Percentiles rank a stretch among this genome's conserved stretches.
phyloP scores from a whole-genome alignment of 2,113 vertebrate species.

The Nibea coibor region DNA sequence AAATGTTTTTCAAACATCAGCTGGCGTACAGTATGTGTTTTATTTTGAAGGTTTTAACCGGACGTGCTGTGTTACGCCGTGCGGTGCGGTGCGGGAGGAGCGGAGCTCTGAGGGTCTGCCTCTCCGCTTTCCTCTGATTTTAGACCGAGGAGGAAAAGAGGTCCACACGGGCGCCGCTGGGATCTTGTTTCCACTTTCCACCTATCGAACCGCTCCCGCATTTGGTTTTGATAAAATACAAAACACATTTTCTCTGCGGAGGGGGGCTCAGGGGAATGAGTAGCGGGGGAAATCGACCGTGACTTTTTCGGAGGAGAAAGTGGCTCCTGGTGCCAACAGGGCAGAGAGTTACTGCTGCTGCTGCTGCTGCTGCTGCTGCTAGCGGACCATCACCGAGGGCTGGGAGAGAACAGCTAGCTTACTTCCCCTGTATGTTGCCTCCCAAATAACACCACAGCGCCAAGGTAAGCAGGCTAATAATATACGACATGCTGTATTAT shows the following conservation, averaged over 20 bases:
- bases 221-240: background rate
- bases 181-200: background rate
- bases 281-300: conserved; percentile 20
- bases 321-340: conserved; percentile 69
- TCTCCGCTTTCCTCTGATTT: background rate
- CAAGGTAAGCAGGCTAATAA: conserved; percentile 45
- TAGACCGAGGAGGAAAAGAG: background rate
- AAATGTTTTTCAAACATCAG: background rate
- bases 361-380: conserved; percentile 18
- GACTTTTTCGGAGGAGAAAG: conserved; percentile 65
- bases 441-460: conserved; percentile 24
- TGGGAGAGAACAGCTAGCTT: background rate
- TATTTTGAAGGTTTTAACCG: conserved; percentile 38
- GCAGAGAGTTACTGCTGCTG: conserved; percentile 55
- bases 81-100: background rate
- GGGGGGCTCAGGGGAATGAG: conserved; percentile 46
- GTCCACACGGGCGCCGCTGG: background rate
- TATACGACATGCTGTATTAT: background rate
- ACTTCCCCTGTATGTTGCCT: conserved; percentile 47
- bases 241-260: background rate
- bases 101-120: background rate
- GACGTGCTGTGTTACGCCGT: background rate
- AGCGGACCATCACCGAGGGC: conserved; percentile 42
- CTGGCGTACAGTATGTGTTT: background rate
- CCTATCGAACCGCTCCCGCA: background rate